Percentiles rank a stretch among this genome's conserved stretches.
These are phyloP conservation scores for Zophobas morio DNA, from an alignment of 1,140 invertebrate species.

Conservation along the genomic window DNA sequence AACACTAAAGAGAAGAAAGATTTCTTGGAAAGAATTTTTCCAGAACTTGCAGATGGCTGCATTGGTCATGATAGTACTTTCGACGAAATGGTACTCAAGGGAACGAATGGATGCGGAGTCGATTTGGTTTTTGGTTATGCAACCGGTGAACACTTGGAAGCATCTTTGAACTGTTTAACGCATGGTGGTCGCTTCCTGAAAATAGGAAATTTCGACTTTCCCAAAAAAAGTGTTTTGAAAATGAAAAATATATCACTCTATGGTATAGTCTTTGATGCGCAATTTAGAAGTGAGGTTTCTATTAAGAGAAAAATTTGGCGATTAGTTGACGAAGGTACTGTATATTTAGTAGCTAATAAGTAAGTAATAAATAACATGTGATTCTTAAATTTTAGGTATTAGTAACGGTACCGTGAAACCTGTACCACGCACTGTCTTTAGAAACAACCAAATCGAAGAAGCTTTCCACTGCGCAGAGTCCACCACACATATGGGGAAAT, in stretches of 20 bases:
- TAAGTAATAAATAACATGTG: too few species aligned
- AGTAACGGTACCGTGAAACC: constrained; percentile 86
- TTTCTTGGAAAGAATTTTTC: constrained; percentile 92
- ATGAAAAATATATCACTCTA: constrained; percentile 98
- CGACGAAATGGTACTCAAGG: constrained; percentile 86
- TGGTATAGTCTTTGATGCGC: constrained; percentile 94
- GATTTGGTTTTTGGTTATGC: constrained; percentile 95
- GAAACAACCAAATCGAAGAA: constrained; percentile 89
- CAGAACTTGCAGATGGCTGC: constrained; percentile 83
- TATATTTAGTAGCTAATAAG: constrained; percentile 51
- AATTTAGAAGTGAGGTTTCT: constrained; percentile 81
- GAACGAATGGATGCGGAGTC: constrained; percentile 89
- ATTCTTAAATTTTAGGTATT: too few species aligned
- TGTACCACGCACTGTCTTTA: constrained; percentile 85
- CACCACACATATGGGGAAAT: constrained; percentile 97
- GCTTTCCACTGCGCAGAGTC: constrained; percentile 97
- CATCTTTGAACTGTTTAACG: constrained; percentile 91
- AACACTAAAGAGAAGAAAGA: constrained; percentile 89
- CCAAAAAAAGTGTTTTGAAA: constrained; percentile 89
- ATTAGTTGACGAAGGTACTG: constrained; percentile 88
- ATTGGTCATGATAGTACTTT: constrained; percentile 93
- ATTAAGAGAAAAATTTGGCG: constrained; percentile 83
- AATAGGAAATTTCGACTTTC: constrained; percentile 97
- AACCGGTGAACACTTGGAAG: constrained; percentile 93
- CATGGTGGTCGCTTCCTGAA: constrained; percentile 94